Evolutionary conservation across 1,140 invertebrate genomes (phyloP).

Genomic region (Drosophila kohkoa): DNA sequence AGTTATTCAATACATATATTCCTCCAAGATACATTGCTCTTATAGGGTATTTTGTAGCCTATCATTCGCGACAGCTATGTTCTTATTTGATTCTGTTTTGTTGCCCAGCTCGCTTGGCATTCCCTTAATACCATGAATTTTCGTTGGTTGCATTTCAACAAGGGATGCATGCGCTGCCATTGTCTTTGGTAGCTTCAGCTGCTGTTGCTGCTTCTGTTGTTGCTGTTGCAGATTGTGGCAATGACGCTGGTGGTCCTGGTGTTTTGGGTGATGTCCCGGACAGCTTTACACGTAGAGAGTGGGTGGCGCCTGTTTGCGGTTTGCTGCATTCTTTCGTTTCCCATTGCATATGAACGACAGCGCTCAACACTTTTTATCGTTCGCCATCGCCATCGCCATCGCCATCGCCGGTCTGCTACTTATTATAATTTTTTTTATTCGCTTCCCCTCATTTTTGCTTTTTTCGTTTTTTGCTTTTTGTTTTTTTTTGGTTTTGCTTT

Average conservation of each 20-base stretch:
- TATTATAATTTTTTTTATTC: slow-evolving; percentile 63
- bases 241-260: slow-evolving; percentile 24
- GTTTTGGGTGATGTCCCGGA: slow-evolving; percentile 5
- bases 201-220: slow-evolving; percentile 14
- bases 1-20: no score
- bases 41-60: slow-evolving; percentile 21
- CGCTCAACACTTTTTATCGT: slow-evolving; percentile 77
- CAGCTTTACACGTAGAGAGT: not conserved
- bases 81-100: slow-evolving; percentile 53
- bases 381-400: slow-evolving; percentile 26
- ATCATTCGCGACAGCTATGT: not conserved
- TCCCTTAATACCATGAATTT: slow-evolving; percentile 80
- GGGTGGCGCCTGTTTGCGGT: slow-evolving; percentile 45
- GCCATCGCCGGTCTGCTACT: slow-evolving; percentile 59
- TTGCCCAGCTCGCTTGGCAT: slow-evolving; percentile 71
- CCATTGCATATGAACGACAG: slow-evolving; percentile 76
- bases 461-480: slow-evolving; percentile 28
- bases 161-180: slow-evolving; percentile 56
- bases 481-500: slow-evolving; percentile 32
- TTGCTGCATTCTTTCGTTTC: slow-evolving; percentile 67
- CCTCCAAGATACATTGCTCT: no score
- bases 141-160: slow-evolving; percentile 75
- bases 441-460: not conserved
- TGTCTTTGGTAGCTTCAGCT: slow-evolving; percentile 66
- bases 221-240: slow-evolving; percentile 12